Conservation (phyloP, 2,113 vertebrate genomes). For the Rhombomys opimus region DNA sequence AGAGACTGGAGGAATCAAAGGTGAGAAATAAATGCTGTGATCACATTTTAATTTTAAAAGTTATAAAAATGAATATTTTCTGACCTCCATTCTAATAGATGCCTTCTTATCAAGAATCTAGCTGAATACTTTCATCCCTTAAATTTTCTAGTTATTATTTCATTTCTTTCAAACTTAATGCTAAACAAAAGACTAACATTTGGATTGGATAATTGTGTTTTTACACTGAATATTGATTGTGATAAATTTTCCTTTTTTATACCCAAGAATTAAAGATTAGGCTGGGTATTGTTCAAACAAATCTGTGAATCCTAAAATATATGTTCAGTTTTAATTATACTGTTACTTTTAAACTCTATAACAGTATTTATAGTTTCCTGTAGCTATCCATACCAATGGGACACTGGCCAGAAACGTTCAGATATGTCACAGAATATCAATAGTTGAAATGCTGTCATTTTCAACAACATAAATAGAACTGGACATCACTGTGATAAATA, state of each 20-base stretch:
- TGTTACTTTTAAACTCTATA: not conserved
- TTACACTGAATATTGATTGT: not conserved
- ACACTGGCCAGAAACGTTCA: not conserved
- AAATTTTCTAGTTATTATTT: not conserved
- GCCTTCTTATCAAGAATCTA: not conserved
- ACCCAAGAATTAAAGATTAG: not conserved
- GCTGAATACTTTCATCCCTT: not conserved
- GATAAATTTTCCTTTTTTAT: not conserved
- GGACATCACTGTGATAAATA: not conserved
- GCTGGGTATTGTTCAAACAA: not conserved
- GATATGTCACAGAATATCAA: not conserved
- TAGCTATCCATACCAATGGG: not conserved
- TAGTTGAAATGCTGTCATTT: not conserved
- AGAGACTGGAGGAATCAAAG: not conserved
- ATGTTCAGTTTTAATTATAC: not conserved
- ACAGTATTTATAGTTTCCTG: not conserved
- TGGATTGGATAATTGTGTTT: slow-evolving; percentile 3
- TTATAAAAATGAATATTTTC: not conserved
- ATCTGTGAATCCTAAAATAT: not conserved
- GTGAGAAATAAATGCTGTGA: not conserved
- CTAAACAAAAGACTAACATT: not conserved
- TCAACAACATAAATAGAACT: not conserved
- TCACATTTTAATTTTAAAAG: not conserved
- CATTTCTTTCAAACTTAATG: not conserved
- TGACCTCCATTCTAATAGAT: not conserved